Conservation (phyloP, 1,140 invertebrate species). For the Scaptomyza pallida region DNA sequence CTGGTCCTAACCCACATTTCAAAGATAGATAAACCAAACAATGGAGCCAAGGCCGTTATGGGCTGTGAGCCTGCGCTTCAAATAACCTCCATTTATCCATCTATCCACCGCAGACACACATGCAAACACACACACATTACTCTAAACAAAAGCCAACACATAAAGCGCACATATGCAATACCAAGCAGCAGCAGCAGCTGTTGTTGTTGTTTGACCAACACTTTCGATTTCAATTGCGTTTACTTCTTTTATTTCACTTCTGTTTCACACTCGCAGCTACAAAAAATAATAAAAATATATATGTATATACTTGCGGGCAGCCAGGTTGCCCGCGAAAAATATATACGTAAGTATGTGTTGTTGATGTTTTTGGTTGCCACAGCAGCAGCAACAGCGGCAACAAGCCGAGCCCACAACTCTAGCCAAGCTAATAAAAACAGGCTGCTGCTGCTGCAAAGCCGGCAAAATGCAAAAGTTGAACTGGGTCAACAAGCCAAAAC, state of each 20-base stretch:
- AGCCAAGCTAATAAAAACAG: constrained; percentile 78
- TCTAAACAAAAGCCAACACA: constrained; percentile 24
- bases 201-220: constrained; percentile 55
- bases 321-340: constrained; percentile 68
- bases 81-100: constrained; percentile 29
- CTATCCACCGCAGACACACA: background rate
- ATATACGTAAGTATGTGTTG: constrained; percentile 32
- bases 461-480: constrained; percentile 83
- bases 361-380: constrained; percentile 32
- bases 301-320: too few species aligned
- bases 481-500: constrained; percentile 83
- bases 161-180: constrained; percentile 39
- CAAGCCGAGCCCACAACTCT: constrained; percentile 47
- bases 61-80: constrained; percentile 31
- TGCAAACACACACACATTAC: background rate
- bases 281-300: background rate
- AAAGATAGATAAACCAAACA: constrained; percentile 34
- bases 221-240: constrained; percentile 80
- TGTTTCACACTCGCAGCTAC: constrained; percentile 25
- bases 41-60: constrained; percentile 50
- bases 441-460: constrained; percentile 59
- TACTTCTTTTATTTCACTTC: constrained; percentile 50
- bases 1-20: constrained; percentile 29
- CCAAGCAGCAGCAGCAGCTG: constrained; percentile 7
- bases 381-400: constrained; percentile 4